phyloP scores from a whole-genome alignment of 2,797 vertebrate genomes.

The Smutsia gigantea region DNA sequence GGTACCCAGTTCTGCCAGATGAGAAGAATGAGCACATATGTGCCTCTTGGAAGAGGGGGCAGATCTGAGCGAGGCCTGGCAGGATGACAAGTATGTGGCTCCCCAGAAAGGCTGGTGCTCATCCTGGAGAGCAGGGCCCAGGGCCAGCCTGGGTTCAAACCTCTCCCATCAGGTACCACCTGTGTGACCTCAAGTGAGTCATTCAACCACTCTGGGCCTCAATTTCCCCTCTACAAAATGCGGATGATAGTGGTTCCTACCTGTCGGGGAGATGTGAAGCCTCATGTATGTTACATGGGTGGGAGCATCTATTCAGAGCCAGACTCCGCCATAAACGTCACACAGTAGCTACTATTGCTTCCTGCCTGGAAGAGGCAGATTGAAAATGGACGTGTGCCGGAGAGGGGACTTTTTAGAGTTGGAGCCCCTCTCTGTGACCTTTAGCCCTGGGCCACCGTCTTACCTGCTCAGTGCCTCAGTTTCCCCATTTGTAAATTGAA shows the following conservation, averaged over 20 bases:
- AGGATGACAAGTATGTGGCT: rapidly evolving
- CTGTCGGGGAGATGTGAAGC: neutral
- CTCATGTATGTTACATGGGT: rapidly evolving
- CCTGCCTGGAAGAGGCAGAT: neutral
- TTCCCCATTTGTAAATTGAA: neutral
- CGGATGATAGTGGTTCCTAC: neutral
- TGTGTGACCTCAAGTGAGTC: rapidly evolving
- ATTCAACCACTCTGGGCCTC: neutral
- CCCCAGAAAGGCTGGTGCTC: neutral
- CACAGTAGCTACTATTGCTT: rapidly evolving
- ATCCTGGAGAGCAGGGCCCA: neutral
- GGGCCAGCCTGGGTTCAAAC: neutral
- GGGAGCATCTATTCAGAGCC: rapidly evolving
- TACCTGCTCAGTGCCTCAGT: neutral
- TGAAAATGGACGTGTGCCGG: neutral
- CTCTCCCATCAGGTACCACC: neutral
- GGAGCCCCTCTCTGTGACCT: neutral
- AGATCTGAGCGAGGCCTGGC: neutral
- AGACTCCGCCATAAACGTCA: no score
- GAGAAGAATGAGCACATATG: rapidly evolving
- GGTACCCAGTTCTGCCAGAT: neutral
- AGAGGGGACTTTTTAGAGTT: neutral
- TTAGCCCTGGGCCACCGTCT: neutral
- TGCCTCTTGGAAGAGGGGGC: neutral
- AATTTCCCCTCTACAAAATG: neutral